Conservation (phyloP, 2,888 invertebrate species). For the Formica aserva region DNA sequence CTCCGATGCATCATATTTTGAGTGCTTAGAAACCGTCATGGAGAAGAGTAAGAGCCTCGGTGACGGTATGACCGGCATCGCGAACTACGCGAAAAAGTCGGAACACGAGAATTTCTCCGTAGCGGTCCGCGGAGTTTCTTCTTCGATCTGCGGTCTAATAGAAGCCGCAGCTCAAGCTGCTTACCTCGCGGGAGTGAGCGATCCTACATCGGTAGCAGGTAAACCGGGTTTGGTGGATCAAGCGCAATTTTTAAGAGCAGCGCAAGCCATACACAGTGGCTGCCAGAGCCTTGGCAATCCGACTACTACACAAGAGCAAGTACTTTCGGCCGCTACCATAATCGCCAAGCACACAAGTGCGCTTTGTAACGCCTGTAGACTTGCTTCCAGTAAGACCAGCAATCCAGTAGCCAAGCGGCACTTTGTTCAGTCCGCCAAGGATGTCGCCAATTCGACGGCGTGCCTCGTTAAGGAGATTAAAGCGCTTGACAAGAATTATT, state of each 20-base stretch:
- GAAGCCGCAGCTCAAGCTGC: slow-evolving; percentile 98
- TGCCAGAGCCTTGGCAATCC: slow-evolving; percentile 92
- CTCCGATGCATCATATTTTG: slow-evolving; percentile 95
- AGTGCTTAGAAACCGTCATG: slow-evolving; percentile 96
- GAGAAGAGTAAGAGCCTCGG: slow-evolving; percentile 94
- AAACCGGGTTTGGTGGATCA: slow-evolving; percentile 96
- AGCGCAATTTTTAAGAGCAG: slow-evolving; percentile 94
- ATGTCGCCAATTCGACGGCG: slow-evolving; percentile 98
- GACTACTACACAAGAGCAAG: slow-evolving; percentile 92
- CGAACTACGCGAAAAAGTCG: slow-evolving; percentile 95
- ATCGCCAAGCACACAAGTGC: slow-evolving; percentile 98
- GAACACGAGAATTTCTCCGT: slow-evolving; percentile 95
- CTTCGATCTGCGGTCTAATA: slow-evolving; percentile 95
- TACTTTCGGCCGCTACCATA: slow-evolving; percentile 95
- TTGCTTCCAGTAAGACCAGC: slow-evolving; percentile 95
- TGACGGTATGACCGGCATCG: slow-evolving; percentile 98
- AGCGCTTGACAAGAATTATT: slow-evolving; percentile 94
- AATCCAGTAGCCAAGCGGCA: slow-evolving; percentile 97
- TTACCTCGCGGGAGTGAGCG: slow-evolving; percentile 97
- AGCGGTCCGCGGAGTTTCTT: slow-evolving; percentile 93
- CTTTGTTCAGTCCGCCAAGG: slow-evolving; percentile 98
- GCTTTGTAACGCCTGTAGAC: slow-evolving; percentile 97
- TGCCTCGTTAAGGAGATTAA: slow-evolving; percentile 98
- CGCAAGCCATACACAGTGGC: slow-evolving; percentile 95
- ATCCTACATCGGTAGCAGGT: slow-evolving; percentile 95